Evolutionary conservation across 1,140 invertebrate species (phyloP), one percentile per base, ranked within the genome.

Genomic region (Trinorchestia longiramus): DNA sequence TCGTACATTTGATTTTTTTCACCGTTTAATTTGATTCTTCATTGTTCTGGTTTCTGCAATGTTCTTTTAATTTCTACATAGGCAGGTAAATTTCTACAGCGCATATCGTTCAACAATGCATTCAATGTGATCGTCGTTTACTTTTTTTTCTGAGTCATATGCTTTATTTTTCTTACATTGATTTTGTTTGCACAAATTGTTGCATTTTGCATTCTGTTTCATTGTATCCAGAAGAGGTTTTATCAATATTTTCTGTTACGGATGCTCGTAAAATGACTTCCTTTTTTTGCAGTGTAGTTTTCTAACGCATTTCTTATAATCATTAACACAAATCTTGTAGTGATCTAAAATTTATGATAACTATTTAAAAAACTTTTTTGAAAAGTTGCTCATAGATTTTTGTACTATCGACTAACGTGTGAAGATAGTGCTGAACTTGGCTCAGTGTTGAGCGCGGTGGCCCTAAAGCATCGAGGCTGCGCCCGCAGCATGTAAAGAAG

Each of bases 301-400:
- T 90, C 88, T 90, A 90, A 41, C 43, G 88, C 88, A 90, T 90
- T 90, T 90, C 88, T 90, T 90, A 90, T 90, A 90, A 41, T 90
- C 88, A 42, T 42, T 90, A 90, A 90, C 88, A 90, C 88, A 90
- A 90, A 90, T 77, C 88, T 90, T 90, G 11, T 90, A 90, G n/a
- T 90, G 43, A 90, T 42, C 43, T 42, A 90, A 90, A 90, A 42
- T 90, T 43, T 90, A 90, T 41, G 88, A 90, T 90, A 90, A 90
- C n/a, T 42, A 42, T 28, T 15, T 42, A 90, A 42, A 90, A 90
- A 43, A 42, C 88, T 90, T 77, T 77, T 77, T 77, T 77, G 62
- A 77, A 77, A 77, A 77, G 62, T 77, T 77, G 62, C 62, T 77
- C 62, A 77, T 77, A 77, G 62, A 77, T 77, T 77, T 77, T 77